Base-by-base conservation (phyloP, 2,888 invertebrate species). In the Lasioglossum vierecki region DNA sequence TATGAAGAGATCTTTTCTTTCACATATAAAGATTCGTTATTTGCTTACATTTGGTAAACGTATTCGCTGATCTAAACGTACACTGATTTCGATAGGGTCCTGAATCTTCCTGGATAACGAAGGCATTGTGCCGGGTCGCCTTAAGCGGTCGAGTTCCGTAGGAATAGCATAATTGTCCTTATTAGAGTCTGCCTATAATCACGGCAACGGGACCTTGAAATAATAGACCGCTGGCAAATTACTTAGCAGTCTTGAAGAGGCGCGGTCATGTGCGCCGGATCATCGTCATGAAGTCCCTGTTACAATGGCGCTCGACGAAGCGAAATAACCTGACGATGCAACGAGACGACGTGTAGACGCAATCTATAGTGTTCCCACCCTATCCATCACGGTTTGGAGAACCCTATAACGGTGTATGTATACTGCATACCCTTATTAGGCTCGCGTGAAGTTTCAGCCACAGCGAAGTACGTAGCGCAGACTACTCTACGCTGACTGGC, bases 161-260 rank as follows among this genome's bases (percentile, higher is more conserved):
- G 92, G 92, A 93, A 94, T 92, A 91, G 92, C 93, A 93, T 94
- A 94, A 94, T 94, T 93, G 93, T 94, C 91, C 91, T 93, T 93
- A 94, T 94, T 94, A 93, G 90, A 91, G 90, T 92, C 93, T 91
- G 92, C 87, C 92, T 93, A 92, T 93, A 93, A 93, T 93, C 91
- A 91, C 88, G 89, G 89, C 89, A 92, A 91, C 91, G 89, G 92
- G 92, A 91, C 86, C 91, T 88, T 82, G 87, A 87, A 88, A 88
- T 93, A 93, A 93, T 92, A 91, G 91, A 88, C 85, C 91, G 80
- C 82, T 79, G 89, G 92, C 88, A 94, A 94, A 94, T 94, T 94
- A 93, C 94, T 93, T 92, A 91, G 87, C 87, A 88, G 83, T 79
- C 89, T 82, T 79, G 81, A 73, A 84, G 76, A 46, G 83, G 83